A percentile compares a stretch with the other conserved stretches of the same genome.
These are phyloP conservation scores for Sthenelais limicola DNA, from an alignment of 2,888 invertebrate species.

Conservation along the genomic window DNA sequence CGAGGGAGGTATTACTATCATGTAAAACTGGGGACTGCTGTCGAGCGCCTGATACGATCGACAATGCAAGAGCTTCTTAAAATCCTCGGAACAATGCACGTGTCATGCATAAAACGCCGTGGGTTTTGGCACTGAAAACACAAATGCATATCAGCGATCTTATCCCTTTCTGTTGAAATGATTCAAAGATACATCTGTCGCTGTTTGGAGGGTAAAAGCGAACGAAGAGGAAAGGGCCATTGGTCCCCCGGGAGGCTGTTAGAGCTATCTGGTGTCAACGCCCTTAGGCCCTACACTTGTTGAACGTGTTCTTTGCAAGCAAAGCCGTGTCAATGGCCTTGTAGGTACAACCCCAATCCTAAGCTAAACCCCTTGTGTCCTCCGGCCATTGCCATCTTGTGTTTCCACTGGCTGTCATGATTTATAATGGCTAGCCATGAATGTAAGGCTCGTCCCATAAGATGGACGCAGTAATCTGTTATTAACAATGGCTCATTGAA, in stretches of 20 bases:
- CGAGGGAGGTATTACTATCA: too few species aligned
- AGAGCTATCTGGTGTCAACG: constrained; percentile 15
- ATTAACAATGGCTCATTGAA: too few species aligned
- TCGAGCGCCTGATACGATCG: too few species aligned
- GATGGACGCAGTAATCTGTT: too few species aligned
- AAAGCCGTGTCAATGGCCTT: constrained; percentile 17
- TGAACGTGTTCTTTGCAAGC: neutral
- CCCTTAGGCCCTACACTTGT: constrained; percentile 18
- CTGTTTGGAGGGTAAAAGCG: neutral
- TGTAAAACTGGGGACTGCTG: too few species aligned
- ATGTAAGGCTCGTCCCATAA: too few species aligned
- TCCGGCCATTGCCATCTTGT: constrained; percentile 9
- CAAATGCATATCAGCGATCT: constrained; percentile 31
- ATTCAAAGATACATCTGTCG: constrained; percentile 34
- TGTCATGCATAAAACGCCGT: constrained; percentile 1
- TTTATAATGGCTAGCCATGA: too few species aligned
- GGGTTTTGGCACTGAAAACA: neutral
- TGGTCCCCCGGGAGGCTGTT: neutral
- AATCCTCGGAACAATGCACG: neutral
- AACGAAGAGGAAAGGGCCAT: neutral
- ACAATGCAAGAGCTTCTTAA: too few species aligned
- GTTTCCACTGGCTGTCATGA: too few species aligned
- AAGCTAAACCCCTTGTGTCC: constrained; percentile 12
- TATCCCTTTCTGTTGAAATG: constrained; percentile 17
- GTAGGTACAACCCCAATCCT: constrained; percentile 20